Base-by-base conservation (phyloP, 2,797 vertebrate species). In the Hypotaenidia okinawae region DNA sequence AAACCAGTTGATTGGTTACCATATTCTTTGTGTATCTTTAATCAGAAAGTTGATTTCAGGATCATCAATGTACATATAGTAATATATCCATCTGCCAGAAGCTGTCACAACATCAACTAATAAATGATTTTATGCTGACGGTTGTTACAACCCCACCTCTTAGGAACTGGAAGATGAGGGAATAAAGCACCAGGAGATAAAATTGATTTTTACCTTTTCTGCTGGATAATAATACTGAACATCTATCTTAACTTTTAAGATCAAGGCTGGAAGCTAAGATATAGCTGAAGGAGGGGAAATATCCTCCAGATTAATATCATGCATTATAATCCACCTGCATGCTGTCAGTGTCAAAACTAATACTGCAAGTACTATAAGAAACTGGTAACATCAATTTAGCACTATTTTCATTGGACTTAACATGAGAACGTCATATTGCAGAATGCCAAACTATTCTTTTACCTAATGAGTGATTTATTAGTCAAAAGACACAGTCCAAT, bases 241-340 rank as follows among this genome's bases (percentile, higher is more conserved):
- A 96, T 97, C 89, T 94, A 97, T 97, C 96, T 97, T 97, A 92
- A 94, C 88, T 97, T 97, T 96, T 97, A 97, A 97, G 92, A 97
- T 97, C 93, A 96, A 97, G 89, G 83, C 77, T 91, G 95, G 80
- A 87, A 97, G 82, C 88, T 96, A 95, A 96, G 68, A 94, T 81
- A 93, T 32, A 96, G 70, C 54, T 94, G 96, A 83, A 84, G 37
- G 37, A 41, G 17, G 6, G 23, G 63, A n/a, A 32, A 32, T 85
- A 45, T 58, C 17, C 43, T 74, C 16, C 28, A 95, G 96, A 97
- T 97, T 97, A 96, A 96, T 97, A 96, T 82, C 95, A 93, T 90
- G 62, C 87, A 91, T 97, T 97, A 96, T 93, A 95, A 93, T 93
- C 77, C 69, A 88, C 74, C 78, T 90, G 91, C 87, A 92, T 86